Conservation (phyloP, 1,140 invertebrate species). For the Hyles euphorbiae region DNA sequence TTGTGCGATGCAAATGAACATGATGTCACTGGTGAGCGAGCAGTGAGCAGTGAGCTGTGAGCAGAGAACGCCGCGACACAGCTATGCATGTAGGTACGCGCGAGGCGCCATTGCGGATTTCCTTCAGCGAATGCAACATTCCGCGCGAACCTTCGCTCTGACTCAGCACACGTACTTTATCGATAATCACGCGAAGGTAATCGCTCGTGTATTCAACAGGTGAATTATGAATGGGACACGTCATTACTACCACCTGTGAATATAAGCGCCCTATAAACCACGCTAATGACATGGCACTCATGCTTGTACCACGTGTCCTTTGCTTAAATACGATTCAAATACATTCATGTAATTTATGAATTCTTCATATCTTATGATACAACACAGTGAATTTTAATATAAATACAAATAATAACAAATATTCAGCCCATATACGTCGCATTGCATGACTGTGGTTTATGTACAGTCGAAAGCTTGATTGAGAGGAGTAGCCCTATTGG, state of each 20-base stretch:
- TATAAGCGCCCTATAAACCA: too few relatives aligned
- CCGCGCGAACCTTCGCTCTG: slow-evolving; percentile 44
- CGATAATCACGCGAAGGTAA: slow-evolving; percentile 28
- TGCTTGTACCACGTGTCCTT: too few relatives aligned
- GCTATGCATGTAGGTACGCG: slow-evolving; percentile 36
- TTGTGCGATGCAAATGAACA: slow-evolving; percentile 47
- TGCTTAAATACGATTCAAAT: too few relatives aligned
- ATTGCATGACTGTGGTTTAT: too few relatives aligned
- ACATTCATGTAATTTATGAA: too few relatives aligned
- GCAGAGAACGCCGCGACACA: slow-evolving; percentile 25
- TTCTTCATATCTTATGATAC: too few relatives aligned
- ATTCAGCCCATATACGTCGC: too few relatives aligned
- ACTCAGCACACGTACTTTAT: slow-evolving; percentile 39
- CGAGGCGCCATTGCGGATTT: slow-evolving; percentile 65
- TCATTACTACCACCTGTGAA: slow-evolving; percentile 36
- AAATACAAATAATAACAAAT: too few relatives aligned
- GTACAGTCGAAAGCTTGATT: too few relatives aligned
- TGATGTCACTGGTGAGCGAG: slow-evolving; percentile 43
- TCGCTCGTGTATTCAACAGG: slow-evolving; percentile 33
- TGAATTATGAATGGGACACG: slow-evolving; percentile 52
- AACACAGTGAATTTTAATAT: too few relatives aligned
- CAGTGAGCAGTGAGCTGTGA: slow-evolving; percentile 30
- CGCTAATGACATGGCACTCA: too few relatives aligned
- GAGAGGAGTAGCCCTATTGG: too few relatives aligned
- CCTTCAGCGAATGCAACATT: slow-evolving; percentile 60